Evolutionary conservation across 2,113 vertebrate species (phyloP), one percentile per base, ranked within the genome.

Genomic region (Lamprologus lemairii): DNA sequence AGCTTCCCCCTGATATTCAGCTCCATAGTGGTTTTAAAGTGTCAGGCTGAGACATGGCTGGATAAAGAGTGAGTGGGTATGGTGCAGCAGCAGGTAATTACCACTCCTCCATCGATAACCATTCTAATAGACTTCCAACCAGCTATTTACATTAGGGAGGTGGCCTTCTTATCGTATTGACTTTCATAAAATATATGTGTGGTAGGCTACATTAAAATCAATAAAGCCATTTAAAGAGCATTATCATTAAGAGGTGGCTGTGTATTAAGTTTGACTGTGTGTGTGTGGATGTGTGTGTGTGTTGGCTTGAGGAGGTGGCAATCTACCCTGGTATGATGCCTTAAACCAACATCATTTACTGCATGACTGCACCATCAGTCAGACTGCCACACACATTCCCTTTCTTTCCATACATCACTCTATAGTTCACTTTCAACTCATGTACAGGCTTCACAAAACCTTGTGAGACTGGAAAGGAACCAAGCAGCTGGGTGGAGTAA

Each of bases 311-410:
- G 86, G 81, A 86, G 88, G 88, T 84, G 83, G 87, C 84, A 89
- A 90, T 94, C 85, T 90, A 83, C 35, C 2, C 57, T 68, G 7
- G 82, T 57, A 57, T 86, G 90, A 88, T 71, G 81, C 91, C 88
- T 92, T 94, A 95, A 95, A 96, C 94, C 90, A 96, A 95, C 94
- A 96, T 95, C 88, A 94, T 96, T 95, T 93, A 87, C 80, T 85
- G 94, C 95, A 92, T 89, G 93, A 89, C 80, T 94, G 93, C 92
- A 82, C 92, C 85, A 55, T 86, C 87, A 78, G 73, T 83, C 80
- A 45, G 87, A 86, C 88, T 57, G 40, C 75, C 83, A 40, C 65
- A 75, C 84, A 58, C 47, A 11, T 82, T 55, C 81, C 5, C 58
- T 63, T 23, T 82, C 87, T 40, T 13, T 57, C 63, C 31, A 65